A percentile compares a stretch with the other conserved stretches of the same genome.
phyloP scores from a whole-genome alignment of 2,113 vertebrate species.

The Perca fluviatilis region DNA sequence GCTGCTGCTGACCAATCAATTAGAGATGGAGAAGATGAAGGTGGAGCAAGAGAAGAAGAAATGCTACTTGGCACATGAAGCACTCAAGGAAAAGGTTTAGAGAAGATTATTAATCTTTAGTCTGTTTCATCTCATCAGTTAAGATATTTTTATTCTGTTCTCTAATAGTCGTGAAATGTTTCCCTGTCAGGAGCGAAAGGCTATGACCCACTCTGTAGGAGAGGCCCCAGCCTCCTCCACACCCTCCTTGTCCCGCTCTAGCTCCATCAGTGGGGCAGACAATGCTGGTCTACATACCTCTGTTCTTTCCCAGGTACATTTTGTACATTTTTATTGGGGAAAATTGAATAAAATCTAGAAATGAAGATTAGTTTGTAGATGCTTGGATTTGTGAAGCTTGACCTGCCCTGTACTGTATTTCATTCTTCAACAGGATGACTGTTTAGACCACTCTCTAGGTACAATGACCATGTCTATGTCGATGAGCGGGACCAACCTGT shows the following conservation, averaged over 20 bases:
- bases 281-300: constrained; percentile 90
- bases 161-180: background rate
- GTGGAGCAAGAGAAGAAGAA: constrained; percentile 99
- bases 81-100: constrained; percentile 94
- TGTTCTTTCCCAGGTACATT: constrained; percentile 91
- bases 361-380: background rate
- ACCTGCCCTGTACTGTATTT: background rate
- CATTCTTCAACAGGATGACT: constrained; percentile 87
- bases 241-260: constrained; percentile 93
- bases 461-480: constrained; percentile 85
- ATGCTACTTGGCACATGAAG: constrained; percentile 92
- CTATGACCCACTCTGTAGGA: constrained; percentile 74
- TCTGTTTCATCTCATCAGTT: background rate
- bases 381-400: background rate
- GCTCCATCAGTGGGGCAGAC: constrained; percentile 93
- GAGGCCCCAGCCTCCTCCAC: constrained; percentile 91
- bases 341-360: background rate
- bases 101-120: background rate
- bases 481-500: constrained; percentile 90
- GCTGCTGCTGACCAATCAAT: constrained; percentile 91
- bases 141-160: constrained; percentile 3
- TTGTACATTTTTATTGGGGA: too few species aligned
- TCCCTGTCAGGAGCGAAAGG: constrained; percentile 88
- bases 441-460: constrained; percentile 89
- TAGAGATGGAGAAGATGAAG: constrained; percentile 99